Percentiles rank a stretch among this genome's conserved stretches.
Conservation (phyloP, 2,797 vertebrate genomes). For the Ctenopoma kingsleyae region DNA sequence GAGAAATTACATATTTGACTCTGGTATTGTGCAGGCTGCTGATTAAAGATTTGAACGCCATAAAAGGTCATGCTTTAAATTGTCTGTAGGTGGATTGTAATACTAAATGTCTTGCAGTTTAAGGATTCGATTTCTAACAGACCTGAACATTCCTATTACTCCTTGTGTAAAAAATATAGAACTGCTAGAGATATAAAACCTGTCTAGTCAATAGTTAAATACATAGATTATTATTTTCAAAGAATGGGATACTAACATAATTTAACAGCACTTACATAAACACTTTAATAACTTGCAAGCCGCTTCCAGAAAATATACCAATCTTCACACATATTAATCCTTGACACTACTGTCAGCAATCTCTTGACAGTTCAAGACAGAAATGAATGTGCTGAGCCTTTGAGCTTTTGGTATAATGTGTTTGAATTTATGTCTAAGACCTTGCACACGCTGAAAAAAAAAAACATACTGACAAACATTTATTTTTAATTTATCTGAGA, state of each 20-base stretch:
- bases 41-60: slow-evolving; percentile 20
- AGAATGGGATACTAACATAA: neutral
- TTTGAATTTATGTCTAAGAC: neutral
- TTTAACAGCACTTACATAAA: neutral
- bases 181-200: neutral
- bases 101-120: neutral
- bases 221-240: neutral
- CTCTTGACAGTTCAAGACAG: neutral
- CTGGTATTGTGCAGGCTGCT: neutral
- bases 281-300: neutral
- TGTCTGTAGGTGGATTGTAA: slow-evolving; percentile 4
- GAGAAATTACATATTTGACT: slow-evolving; percentile 47
- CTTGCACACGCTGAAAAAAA: neutral
- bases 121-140: slow-evolving; percentile 13
- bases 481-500: neutral
- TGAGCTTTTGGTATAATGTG: neutral
- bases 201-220: neutral
- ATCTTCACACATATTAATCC: neutral
- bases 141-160: neutral
- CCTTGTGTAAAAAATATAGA: neutral
- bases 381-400: neutral
- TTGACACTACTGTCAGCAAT: neutral
- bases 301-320: neutral
- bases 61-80: neutral
- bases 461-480: neutral